Evolutionary conservation across 2,113 vertebrate species (phyloP), one percentile per base, ranked within the genome.

Genomic region (Excalfactoria chinensis): DNA sequence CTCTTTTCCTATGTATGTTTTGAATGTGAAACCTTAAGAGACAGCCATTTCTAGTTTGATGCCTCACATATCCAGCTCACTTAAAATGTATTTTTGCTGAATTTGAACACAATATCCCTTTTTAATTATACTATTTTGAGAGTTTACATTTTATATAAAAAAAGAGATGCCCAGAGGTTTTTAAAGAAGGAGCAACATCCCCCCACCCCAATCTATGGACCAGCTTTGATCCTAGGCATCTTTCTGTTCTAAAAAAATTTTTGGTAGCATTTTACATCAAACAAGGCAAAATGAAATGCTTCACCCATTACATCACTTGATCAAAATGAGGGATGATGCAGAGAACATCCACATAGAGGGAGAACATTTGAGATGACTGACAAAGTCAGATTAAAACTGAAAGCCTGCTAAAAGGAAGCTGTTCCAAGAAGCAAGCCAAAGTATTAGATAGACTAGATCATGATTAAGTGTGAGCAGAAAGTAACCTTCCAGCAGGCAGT

Each of bases 311-410:
- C 34, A 59, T 17, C 8, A 11, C 23, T 19, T 59, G 62, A 46
- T 0, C 14, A 49, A 62, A 25, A 44, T 8, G 40, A 60, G 59
- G 20, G 11, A 51, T 15, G 55, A 19, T 17, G 16, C 80, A 6
- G 3, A 21, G 17, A 86, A 79, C 6, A 28, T 11, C 11, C 0
- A 1, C 14, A 41, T 9, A 14, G 16, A 59, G 6, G 9, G 17
- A 91, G 15, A 90, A 81, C 4, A 20, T 56, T 46, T 80, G n/a
- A 69, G 21, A 28, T 7, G 13, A 40, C 20, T 40, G 3, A 23
- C 16, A 5, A 16, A 60, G 15, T 53, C 1, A 4, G 23, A 63
- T 46, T 41, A 63, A 77, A 93, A 63, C 19, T 13, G 20, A 40
- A 77, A 37, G 37, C n/a, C 10, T 28, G 12, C 58, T 70, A 9